Evolutionary conservation across 2,113 vertebrate genomes (phyloP), one percentile per base, ranked within the genome.

Genomic region (Pantherophis guttatus): DNA sequence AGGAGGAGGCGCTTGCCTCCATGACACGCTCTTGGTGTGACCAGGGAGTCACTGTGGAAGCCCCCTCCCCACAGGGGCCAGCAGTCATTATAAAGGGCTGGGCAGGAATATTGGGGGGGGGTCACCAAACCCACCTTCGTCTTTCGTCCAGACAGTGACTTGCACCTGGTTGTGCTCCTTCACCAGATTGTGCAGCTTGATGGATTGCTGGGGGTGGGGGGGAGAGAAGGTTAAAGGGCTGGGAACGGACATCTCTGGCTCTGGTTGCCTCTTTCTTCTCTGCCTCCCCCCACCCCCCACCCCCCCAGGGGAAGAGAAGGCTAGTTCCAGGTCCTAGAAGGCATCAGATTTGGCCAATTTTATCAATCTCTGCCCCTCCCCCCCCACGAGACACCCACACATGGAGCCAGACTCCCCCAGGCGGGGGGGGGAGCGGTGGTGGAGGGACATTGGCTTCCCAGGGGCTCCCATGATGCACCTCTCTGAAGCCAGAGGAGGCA

Each of bases 111-210:
- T 48, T 0, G 1, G 2, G 29, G 62, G 59, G 24, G 15, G 21
- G 0, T 2, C 26, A 19, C 26, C 2, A 5, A 55, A 91, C 95
- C 96, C 94, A 97, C 97, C 97, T 97, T 95, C 92, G 0, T 89
- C 94, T 92, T 96, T 98, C 0, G 33, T 88, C 2, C 59, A 94
- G 88, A 96, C 89, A 0, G 88, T 97, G 70, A 98, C 97, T 89
- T 95, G 96, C 89, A 97, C 95, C 94, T 96, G 96, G 94, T 97
- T 97, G 86, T 97, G 97, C 15, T 96, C 96, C 70, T 98, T 96
- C 92, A 97, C 53, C 0, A 98, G 96, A 50, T 95, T 55, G 6
- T 98, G 96, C 93, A 97, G 95, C 88, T 96, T 98, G 21, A 97
- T 87, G 1, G 96, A 97, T 95, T 98, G 96, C 97, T 98, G 92